Percentiles rank a stretch among this genome's conserved stretches.
Evolutionary conservation across 2,113 vertebrate genomes (phyloP).

Genomic region (Rafetus swinhoei): DNA sequence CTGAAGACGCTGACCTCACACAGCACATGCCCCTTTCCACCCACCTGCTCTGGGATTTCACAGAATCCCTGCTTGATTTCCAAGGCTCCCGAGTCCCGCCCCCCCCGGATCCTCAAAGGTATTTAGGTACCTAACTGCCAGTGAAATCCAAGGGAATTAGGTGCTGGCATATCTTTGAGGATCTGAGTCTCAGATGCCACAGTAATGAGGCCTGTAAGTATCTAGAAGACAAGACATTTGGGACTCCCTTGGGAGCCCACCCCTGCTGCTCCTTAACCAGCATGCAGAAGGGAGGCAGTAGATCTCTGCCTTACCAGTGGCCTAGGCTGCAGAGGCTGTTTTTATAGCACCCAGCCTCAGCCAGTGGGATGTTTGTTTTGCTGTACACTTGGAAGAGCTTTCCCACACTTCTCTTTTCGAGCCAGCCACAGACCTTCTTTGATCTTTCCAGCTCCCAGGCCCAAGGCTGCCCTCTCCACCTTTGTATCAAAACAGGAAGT

Average conservation of each 20-base stretch:
- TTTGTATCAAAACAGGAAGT: slow-evolving; percentile 72
- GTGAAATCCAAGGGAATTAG: neutral
- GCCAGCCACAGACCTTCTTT: neutral
- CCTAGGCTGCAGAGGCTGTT: neutral
- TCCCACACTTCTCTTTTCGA: neutral
- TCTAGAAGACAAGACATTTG: neutral
- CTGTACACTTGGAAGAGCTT: neutral
- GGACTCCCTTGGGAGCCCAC: neutral
- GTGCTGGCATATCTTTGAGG: neutral
- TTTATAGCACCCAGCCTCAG: neutral
- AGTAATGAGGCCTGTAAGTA: neutral
- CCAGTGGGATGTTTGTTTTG: neutral
- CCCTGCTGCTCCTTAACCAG: neutral
- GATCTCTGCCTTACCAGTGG: neutral
- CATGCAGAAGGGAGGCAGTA: neutral
- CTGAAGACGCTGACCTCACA: neutral
- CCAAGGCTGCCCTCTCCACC: slow-evolving; percentile 47
- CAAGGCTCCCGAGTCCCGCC: neutral
- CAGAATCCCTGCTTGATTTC: neutral
- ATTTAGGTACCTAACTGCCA: neutral
- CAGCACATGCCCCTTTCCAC: neutral
- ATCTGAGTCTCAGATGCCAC: neutral
- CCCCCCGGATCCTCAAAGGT: neutral
- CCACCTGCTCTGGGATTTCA: neutral
- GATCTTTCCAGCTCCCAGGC: slow-evolving; percentile 57